A percentile compares a stretch with the other conserved stretches of the same genome.
Conservation (phyloP, 2,797 vertebrate species). For the Chelon auratus region DNA sequence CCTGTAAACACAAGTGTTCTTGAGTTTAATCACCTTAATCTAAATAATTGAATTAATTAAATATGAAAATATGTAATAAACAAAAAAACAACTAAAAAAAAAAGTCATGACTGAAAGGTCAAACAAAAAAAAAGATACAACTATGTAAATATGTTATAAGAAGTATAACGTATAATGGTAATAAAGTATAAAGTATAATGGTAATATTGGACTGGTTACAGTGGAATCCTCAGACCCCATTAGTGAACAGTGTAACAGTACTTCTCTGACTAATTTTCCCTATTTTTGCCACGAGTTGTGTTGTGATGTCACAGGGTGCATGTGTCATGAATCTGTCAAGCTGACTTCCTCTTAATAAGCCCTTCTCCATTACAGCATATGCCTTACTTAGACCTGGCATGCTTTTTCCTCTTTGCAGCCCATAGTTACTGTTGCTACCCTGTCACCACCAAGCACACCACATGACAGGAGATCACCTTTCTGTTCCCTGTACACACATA, state of each 20-base stretch:
- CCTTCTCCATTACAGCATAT: constrained; percentile 1
- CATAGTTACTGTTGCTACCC: constrained; percentile 15
- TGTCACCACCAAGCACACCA: not conserved
- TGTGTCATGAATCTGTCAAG: constrained; percentile 16
- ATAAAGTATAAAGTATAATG: too few species aligned
- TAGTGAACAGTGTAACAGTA: not conserved
- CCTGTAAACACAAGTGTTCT: not conserved
- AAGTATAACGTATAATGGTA: too few species aligned
- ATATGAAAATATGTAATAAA: too few species aligned
- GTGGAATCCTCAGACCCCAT: not conserved
- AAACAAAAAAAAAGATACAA: not conserved
- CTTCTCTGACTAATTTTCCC: constrained; percentile 22
- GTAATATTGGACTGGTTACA: not conserved
- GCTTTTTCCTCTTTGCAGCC: constrained; percentile 2
- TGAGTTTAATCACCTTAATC: not conserved
- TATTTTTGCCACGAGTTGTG: constrained; percentile 7
- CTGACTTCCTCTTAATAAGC: constrained; percentile 21
- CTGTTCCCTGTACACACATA: not conserved
- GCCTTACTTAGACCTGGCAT: constrained; percentile 25
- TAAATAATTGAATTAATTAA: too few species aligned
- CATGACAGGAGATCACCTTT: constrained; percentile 13
- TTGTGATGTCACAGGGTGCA: constrained; percentile 18
- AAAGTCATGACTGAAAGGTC: not conserved
- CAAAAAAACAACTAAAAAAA: too few species aligned
- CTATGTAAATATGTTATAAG: too few species aligned